phyloP scores from a whole-genome alignment of 2,888 invertebrate genomes.

The Caenorhabditis wallacei region DNA sequence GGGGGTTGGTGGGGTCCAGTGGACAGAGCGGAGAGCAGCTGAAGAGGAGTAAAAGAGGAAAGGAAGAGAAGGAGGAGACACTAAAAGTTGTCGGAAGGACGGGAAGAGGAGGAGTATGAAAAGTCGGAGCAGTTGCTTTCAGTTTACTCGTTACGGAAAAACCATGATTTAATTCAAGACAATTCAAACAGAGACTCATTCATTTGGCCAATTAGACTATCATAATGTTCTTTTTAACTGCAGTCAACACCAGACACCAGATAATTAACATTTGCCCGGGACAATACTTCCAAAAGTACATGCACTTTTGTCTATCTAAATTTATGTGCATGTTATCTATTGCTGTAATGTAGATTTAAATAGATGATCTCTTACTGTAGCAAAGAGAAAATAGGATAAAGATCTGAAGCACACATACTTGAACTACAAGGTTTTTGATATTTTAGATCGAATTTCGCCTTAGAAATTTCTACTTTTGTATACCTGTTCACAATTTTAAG shows the following conservation, averaged over 20 bases:
- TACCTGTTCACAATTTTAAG: constrained; percentile 18
- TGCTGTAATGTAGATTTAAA: no score
- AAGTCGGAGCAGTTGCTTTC: constrained; percentile 34
- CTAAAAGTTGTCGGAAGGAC: constrained; percentile 57
- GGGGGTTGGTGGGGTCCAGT: constrained; percentile 28
- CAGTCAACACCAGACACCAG: no score
- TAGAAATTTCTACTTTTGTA: constrained; percentile 6
- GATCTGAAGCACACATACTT: background rate
- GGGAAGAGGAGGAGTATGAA: constrained; percentile 32
- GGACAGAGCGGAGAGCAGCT: constrained; percentile 25
- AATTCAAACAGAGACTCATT: no score
- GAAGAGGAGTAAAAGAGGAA: constrained; percentile 33
- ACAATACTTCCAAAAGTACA: background rate
- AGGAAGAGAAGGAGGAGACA: constrained; percentile 38
- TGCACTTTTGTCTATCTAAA: no score
- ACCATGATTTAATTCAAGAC: background rate
- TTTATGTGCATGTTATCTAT: no score
- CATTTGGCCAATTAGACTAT: background rate
- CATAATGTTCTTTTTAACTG: background rate
- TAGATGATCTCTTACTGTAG: no score
- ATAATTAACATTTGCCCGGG: background rate
- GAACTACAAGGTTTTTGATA: background rate
- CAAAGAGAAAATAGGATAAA: background rate
- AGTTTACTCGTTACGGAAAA: constrained; percentile 6
- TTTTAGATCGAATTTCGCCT: background rate